phyloP scores from a whole-genome alignment of 2,888 invertebrate genomes.

The Merodon equestris region DNA sequence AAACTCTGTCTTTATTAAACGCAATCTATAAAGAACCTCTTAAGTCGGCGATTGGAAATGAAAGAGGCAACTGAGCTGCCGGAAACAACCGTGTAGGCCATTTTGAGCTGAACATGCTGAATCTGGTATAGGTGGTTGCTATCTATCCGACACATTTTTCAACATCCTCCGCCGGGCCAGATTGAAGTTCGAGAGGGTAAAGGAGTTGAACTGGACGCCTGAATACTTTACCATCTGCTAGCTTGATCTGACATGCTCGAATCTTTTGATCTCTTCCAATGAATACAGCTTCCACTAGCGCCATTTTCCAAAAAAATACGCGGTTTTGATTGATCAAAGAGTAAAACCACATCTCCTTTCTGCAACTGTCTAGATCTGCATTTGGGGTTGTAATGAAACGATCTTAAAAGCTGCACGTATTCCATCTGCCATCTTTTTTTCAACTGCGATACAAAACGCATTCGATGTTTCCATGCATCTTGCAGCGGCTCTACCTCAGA shows the following conservation, averaged over 20 bases:
- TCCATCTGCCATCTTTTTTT: slow-evolving; percentile 3
- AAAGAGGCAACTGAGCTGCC: too few relatives aligned
- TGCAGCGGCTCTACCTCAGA: background rate
- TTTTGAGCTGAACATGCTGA: too few relatives aligned
- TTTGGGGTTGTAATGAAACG: slow-evolving; percentile 3
- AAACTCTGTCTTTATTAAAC: too few relatives aligned
- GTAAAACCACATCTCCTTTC: background rate
- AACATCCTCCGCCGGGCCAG: too few relatives aligned
- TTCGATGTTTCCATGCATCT: slow-evolving; percentile 2
- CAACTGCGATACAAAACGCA: background rate
- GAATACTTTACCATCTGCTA: background rate
- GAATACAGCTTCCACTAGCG: background rate
- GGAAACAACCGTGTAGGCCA: too few relatives aligned
- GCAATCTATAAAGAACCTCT: too few relatives aligned
- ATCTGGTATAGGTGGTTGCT: too few relatives aligned
- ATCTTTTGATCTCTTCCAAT: background rate
- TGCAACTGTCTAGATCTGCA: too few relatives aligned
- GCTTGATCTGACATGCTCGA: background rate
- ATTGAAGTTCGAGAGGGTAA: too few relatives aligned
- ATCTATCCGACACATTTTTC: too few relatives aligned
- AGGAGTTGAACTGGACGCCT: too few relatives aligned
- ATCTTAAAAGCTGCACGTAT: slow-evolving; percentile 1
- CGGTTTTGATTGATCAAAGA: background rate
- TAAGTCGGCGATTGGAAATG: too few relatives aligned
- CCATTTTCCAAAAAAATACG: background rate